These are phyloP conservation scores for Hafferia zeledoni DNA, from an alignment of 2,797 vertebrate species.

Conservation along the genomic window DNA sequence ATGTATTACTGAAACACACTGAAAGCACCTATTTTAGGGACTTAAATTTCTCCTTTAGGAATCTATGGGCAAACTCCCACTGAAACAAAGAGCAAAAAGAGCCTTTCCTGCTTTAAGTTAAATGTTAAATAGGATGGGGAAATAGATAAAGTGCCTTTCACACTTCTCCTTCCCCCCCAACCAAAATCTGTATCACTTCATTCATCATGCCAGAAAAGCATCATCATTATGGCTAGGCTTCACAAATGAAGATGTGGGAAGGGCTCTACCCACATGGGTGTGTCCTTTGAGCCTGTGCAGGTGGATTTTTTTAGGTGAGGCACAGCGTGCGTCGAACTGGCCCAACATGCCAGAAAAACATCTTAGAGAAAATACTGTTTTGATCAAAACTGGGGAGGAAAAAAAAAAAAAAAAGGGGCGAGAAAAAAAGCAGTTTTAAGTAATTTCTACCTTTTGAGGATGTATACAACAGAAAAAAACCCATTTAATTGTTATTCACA, in stretches of 20 bases:
- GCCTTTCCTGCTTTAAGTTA: background rate
- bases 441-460: background rate
- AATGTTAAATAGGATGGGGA: background rate
- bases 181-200: background rate
- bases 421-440: background rate
- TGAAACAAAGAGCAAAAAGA: background rate
- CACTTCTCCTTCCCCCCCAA: background rate
- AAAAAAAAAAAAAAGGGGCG: background rate
- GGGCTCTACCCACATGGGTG: too few species aligned
- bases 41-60: background rate
- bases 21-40: background rate
- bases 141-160: background rate
- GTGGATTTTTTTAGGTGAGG: too few species aligned
- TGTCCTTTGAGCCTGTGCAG: too few species aligned
- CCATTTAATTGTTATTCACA: fast-evolving
- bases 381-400: background rate
- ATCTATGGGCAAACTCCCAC: background rate
- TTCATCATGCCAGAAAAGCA: background rate
- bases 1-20: background rate
- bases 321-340: too few species aligned
- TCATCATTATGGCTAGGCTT: background rate
- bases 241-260: too few species aligned
- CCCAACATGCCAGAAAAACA: background rate
- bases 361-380: background rate
- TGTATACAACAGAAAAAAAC: background rate